Evolutionary conservation across 2,113 vertebrate species (phyloP), one percentile per base, ranked within the genome.

Genomic region (Pelusios castaneus): DNA sequence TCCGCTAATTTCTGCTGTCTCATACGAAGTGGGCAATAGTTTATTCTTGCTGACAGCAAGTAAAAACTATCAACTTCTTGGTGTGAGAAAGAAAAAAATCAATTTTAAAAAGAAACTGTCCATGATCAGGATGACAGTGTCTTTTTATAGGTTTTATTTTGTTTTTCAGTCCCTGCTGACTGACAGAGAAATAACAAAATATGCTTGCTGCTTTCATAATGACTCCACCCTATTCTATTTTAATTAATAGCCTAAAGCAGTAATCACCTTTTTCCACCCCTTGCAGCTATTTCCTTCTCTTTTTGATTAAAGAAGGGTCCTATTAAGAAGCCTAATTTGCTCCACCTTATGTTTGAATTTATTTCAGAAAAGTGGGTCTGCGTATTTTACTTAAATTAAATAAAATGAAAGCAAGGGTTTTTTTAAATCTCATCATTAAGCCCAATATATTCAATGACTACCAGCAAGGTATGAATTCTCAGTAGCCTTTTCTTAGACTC

Each of bases 11-110:
- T 97, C 90, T 81, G 84, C 89, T 94, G 89, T 85, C 92, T 91
- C 0, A 2, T 88, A 88, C 47, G 91, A 96, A 94, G 91, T 88
- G 75, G 80, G 78, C 88, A 92, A 60, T 70, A 93, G 88, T 95
- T 97, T 94, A 95, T 95, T 97, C 90, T 94, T 94, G 43, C 77
- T 95, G 95, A 84, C 91, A 96, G 80, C 55, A 95, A 67, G 56
- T 52, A 95, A 93, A 95, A 97, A 88, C 78, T 83, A 92, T 90
- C 92, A 96, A 60, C 86, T 75, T 41, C 63, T 93, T 94, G 75
- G 52, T 90, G 87, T 91, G 58, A 90, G 86, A 91, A 89, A 77
- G 13, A 17, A 83, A 93, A n/a, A 88, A 92, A 91, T 88, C 83
- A 76, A 60, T 94, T 49, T 87, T 94, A 90, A 93, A 96, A 52